Evolutionary conservation across 2,888 invertebrate genomes (phyloP), one percentile per base, ranked within the genome.

Genomic region (Eurytoma californica): DNA sequence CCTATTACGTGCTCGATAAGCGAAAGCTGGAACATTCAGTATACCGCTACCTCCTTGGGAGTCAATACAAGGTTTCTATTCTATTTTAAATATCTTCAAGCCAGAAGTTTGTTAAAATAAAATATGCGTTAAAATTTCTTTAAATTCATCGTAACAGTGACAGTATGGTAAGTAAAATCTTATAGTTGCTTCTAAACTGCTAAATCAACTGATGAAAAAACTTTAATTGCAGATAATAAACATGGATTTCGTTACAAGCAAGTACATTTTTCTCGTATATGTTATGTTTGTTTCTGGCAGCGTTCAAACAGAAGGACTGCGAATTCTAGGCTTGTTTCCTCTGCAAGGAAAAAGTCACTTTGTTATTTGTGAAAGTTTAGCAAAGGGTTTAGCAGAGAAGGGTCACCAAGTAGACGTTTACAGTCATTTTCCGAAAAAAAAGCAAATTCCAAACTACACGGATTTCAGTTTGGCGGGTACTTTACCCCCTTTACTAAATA

Each of bases 261-360:
- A 60, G 24, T n/a, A 16, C 9, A 2, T 16, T 55, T n/a, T 47
- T 65, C 30, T 39, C 65, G 12, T 68, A 60, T 9, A 18, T 3
- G 20, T 30, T 0, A 30, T 60, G 9, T 30, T 75, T 2, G 24
- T 16, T 16, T 68, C 14, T 47, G 28, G 39, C 16, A 51, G 14
- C 30, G 30, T 53, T 9, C 20, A 20, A 13, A 30, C 87, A 24
- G 86, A 90, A 4, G 85, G 84, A 0, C 88, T 91, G 0, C 88
- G 89, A 77, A 92, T 93, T 79, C 86, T 93, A 9, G 92, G 90
- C 0, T 49, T 92, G 0, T 92, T 91, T 76, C 90, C 91, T 0
- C 87, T 91, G 77, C 90, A 91, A 7, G 91, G 91, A 0, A 91
- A 88, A 77, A 92, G 92, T 72, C 92, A 92, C 75, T 91, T 89